phyloP scores from a whole-genome alignment of 2,888 invertebrate genomes.

The Schrankia costaestrigalis region DNA sequence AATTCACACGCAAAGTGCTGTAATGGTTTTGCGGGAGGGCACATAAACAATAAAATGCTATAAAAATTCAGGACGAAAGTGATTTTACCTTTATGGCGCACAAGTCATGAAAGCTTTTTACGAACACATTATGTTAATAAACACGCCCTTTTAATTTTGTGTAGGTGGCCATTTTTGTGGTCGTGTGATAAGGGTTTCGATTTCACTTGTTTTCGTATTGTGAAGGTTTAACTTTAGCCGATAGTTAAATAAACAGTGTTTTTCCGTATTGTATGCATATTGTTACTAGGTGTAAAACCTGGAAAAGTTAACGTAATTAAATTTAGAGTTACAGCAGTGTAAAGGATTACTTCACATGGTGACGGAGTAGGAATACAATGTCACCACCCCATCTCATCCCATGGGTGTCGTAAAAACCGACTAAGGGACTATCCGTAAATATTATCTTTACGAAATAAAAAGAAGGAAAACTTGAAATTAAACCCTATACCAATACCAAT shows the following conservation, averaged over 20 bases:
- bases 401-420: too few species aligned
- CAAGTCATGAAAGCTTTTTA: conserved; percentile 27
- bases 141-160: conserved; percentile 24
- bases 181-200: conserved; percentile 11
- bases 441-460: too few species aligned
- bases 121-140: conserved; percentile 25
- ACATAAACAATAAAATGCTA: conserved; percentile 69
- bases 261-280: neutral
- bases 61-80: conserved; percentile 60
- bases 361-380: too few species aligned
- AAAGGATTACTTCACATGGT: too few species aligned
- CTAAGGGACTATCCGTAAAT: too few species aligned
- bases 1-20: conserved; percentile 66
- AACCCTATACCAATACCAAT: too few species aligned
- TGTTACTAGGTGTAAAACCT: neutral
- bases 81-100: conserved; percentile 35
- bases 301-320: neutral
- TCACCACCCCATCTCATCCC: too few species aligned
- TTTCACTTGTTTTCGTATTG: conserved; percentile 4
- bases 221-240: neutral
- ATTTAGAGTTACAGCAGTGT: too few species aligned
- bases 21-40: conserved; percentile 54
- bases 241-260: neutral
- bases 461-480: too few species aligned
- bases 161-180: conserved; percentile 15